Evolutionary conservation across 1,140 invertebrate species (phyloP), one percentile per base, ranked within the genome.

Genomic region (Lysiphlebus fabarum): DNA sequence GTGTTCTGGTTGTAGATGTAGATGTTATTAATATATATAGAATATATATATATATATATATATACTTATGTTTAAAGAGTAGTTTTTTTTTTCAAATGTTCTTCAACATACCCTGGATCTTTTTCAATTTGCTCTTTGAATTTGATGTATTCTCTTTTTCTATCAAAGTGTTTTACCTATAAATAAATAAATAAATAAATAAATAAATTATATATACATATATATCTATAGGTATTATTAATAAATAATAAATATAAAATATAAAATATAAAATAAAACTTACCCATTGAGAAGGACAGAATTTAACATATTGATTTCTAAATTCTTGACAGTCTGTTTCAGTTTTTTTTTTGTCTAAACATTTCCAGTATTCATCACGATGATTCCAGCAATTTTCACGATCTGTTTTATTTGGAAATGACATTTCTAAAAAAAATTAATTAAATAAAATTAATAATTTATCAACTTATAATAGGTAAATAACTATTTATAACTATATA

Each of bases 111-210:
- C 77, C 91, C 92, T 26, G 17, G 17, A 67, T 90, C 85, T 69
- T 87, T 86, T 73, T 93, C 88, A 75, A 96, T 88, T 82, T 89
- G 87, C 66, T 90, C 87, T 81, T 94, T 94, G 76, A 93, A 96
- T 71, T 91, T 85, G 67, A 92, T 81, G 78, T 93, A 96, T 65
- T 89, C 87, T 73, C 90, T 76, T 77, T 93, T 94, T 69, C 91
- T 84, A 80, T 96, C 92, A 80, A 97, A 97, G 80, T 97, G 93
- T 79, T 91, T 93, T 9, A 96, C 91, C 87, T 88, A 71, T 44
- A 70, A 69, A 61, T 68, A 68, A 60, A 62, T 65, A 37, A 41
- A 53, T 58, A 41, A 64, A 42, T 36, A 17, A n/a, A n/a, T n/a
- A n/a, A n/a, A n/a, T n/a, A n/a, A n/a, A 58, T 51, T 34, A 57